phyloP scores from a whole-genome alignment of 1,140 invertebrate genomes.

The Lasioglossum albipes region DNA sequence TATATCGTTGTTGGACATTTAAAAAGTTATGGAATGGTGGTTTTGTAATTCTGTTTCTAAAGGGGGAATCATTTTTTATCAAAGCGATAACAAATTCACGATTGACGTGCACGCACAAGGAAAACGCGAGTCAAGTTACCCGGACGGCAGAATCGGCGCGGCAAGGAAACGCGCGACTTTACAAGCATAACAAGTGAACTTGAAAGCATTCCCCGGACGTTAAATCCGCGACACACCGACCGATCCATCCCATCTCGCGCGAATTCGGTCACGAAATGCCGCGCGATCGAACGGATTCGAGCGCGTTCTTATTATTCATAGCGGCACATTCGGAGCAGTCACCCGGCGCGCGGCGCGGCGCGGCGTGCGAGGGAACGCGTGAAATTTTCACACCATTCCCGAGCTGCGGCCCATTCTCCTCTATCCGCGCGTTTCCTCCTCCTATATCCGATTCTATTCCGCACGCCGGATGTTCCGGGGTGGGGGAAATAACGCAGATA shows the following conservation, averaged over 20 bases:
- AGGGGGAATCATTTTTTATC: no score
- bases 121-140: no score
- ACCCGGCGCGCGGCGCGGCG: conserved; percentile 34
- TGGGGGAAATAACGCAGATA: conserved; percentile 9
- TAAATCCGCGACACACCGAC: background rate
- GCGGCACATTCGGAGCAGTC: conserved; percentile 52
- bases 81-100: no score
- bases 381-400: conserved; percentile 61
- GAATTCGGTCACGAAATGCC: background rate
- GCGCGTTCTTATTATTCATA: conserved; percentile 63
- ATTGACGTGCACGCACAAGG: no score
- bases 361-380: conserved; percentile 42
- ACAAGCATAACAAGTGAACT: background rate
- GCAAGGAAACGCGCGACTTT: no score
- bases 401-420: conserved; percentile 1
- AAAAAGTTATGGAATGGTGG: no score
- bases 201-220: background rate
- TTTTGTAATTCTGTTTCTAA: no score
- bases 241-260: background rate
- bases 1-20: no score
- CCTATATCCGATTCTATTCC: conserved; percentile 42
- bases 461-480: conserved; percentile 21
- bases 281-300: conserved; percentile 40
- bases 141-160: no score
- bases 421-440: conserved; percentile 16